Conservation (phyloP, 2,113 vertebrate genomes). For the Neogobius melanostomus region DNA sequence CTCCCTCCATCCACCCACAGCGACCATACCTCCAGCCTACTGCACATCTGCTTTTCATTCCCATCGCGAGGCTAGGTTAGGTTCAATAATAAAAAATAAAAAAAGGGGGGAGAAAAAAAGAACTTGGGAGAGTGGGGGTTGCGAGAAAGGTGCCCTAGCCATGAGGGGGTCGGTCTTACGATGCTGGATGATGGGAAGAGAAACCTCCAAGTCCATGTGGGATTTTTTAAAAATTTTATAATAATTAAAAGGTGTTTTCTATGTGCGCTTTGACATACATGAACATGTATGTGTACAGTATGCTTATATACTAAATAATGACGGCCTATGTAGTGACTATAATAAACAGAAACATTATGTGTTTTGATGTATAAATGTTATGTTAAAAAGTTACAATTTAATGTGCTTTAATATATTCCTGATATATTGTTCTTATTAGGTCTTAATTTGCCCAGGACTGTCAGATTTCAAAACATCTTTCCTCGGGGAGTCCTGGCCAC, state of each 20-base stretch:
- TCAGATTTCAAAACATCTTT: too few species aligned
- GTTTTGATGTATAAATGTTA: too few species aligned
- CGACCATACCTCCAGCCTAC: constrained; percentile 12
- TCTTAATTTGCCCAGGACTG: too few species aligned
- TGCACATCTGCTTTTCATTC: constrained; percentile 70
- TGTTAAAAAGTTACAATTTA: too few species aligned
- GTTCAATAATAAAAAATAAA: neutral
- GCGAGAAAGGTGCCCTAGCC: neutral
- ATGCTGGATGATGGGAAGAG: constrained; percentile 1
- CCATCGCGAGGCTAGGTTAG: constrained; percentile 56
- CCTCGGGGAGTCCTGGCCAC: too few species aligned
- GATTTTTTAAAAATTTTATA: constrained; percentile 27
- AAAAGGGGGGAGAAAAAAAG: neutral
- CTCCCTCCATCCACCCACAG: neutral
- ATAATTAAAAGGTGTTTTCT: constrained; percentile 32
- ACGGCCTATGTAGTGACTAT: too few species aligned
- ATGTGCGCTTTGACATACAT: constrained; percentile 14
- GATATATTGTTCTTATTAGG: too few species aligned
- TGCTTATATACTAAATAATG: neutral
- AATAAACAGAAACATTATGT: too few species aligned
- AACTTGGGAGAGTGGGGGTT: constrained; percentile 2
- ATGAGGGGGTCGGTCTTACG: neutral
- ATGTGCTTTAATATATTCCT: too few species aligned
- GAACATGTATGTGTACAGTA: too few species aligned
- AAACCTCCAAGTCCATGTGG: constrained; percentile 31